A percentile compares a stretch with the other conserved stretches of the same genome.
phyloP scores from a whole-genome alignment of 2,797 vertebrate species.

The Mormyrops attenuatus region DNA sequence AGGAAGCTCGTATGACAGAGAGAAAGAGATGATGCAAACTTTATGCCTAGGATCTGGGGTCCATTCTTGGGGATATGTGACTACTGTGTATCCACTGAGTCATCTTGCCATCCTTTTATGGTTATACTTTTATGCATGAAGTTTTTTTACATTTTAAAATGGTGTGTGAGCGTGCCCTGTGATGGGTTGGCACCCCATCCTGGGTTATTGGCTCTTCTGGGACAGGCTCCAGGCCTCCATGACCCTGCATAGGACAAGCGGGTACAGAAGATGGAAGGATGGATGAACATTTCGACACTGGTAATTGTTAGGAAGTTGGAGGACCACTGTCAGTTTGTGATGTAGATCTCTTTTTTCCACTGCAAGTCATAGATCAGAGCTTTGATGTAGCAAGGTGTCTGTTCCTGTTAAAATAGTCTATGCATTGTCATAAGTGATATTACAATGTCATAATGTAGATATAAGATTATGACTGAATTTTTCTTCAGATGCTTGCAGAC shows the following conservation, averaged over 20 bases:
- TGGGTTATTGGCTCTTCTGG: background rate
- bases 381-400: background rate
- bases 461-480: background rate
- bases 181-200: background rate
- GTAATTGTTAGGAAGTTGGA: background rate
- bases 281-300: background rate
- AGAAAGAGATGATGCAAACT: background rate
- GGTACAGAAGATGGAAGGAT: background rate
- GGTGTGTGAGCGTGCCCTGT: background rate
- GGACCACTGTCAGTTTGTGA: background rate
- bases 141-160: background rate
- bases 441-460: background rate
- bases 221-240: background rate
- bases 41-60: background rate
- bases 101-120: background rate
- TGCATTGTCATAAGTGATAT: background rate
- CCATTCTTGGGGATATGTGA: background rate
- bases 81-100: background rate
- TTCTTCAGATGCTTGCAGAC: background rate
- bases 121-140: background rate
- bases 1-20: background rate
- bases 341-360: background rate
- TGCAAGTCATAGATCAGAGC: background rate
- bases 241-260: background rate
- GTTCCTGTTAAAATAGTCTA: background rate